Conservation (phyloP, 2,888 invertebrate species). For the Phlogophora meticulosa region DNA sequence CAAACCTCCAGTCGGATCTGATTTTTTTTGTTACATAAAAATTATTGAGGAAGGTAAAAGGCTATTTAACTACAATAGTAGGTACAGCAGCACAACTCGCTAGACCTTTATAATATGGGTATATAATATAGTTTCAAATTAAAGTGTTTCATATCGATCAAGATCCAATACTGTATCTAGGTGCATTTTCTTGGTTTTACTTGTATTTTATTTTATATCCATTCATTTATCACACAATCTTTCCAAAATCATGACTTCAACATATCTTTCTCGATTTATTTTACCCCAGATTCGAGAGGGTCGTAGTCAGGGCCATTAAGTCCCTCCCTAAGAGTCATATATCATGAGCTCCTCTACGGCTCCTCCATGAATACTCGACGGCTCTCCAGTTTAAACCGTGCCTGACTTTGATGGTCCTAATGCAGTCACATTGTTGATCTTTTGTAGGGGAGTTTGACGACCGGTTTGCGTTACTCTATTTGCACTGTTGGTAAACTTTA, state of each 20-base stretch:
- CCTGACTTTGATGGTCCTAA: slow-evolving; percentile 70
- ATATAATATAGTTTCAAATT: no score
- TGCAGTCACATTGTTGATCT: slow-evolving; percentile 61
- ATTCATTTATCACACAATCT: slow-evolving; percentile 11
- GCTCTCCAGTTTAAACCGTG: slow-evolving; percentile 63
- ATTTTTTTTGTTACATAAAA: no score
- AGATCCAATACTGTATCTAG: no score
- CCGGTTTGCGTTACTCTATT: slow-evolving; percentile 18
- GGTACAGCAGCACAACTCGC: no score
- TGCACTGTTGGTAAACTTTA: not conserved
- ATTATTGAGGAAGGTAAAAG: no score
- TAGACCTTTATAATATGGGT: no score
- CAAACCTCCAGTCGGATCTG: no score
- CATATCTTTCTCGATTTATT: slow-evolving; percentile 60
- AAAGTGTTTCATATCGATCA: no score
- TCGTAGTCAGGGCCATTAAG: slow-evolving; percentile 79
- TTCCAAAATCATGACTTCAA: slow-evolving; percentile 41
- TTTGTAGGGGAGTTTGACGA: slow-evolving; percentile 37
- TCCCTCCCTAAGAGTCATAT: slow-evolving; percentile 81
- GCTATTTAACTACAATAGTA: no score
- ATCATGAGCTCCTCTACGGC: slow-evolving; percentile 76
- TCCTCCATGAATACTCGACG: slow-evolving; percentile 72
- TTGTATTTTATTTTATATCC: no score
- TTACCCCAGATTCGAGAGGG: slow-evolving; percentile 72
- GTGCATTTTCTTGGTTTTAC: no score